Conservation (phyloP, 2,797 vertebrate genomes). For the Phrynocephalus vlangalii region DNA sequence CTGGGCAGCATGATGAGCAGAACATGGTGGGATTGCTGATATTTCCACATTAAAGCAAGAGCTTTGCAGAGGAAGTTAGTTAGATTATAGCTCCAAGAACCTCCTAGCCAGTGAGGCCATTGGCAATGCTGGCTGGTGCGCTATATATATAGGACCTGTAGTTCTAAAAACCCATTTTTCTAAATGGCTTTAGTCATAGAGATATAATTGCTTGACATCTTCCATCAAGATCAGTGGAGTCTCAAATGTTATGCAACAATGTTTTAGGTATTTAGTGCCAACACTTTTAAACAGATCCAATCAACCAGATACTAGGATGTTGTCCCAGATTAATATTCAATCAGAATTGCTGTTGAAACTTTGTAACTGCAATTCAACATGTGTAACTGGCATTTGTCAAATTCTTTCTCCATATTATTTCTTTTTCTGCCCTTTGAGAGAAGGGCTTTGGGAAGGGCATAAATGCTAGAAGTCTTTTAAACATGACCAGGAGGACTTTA, state of each 20-base stretch:
- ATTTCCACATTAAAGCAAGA: neutral
- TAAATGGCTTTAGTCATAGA: neutral
- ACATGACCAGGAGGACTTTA: too few relatives aligned
- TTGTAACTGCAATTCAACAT: too few relatives aligned
- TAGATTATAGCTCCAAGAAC: too few relatives aligned
- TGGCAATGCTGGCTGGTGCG: too few relatives aligned
- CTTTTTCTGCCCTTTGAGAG: too few relatives aligned
- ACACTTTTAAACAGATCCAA: neutral
- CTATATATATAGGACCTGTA: too few relatives aligned
- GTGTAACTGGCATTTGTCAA: too few relatives aligned
- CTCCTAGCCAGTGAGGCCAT: too few relatives aligned
- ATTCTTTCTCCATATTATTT: too few relatives aligned
- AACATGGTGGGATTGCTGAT: neutral
- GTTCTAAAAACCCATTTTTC: neutral
- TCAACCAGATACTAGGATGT: neutral
- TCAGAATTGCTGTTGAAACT: too few relatives aligned
- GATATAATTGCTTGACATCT: neutral
- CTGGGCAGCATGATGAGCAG: neutral
- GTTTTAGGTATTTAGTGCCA: constrained; percentile 3
- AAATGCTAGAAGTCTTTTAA: too few relatives aligned
- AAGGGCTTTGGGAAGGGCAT: too few relatives aligned
- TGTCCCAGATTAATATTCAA: neutral
- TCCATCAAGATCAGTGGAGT: constrained; percentile 2
- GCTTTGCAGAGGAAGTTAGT: neutral
- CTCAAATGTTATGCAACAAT: neutral